Evolutionary conservation across 2,888 invertebrate genomes (phyloP), one percentile per base, ranked within the genome.

Genomic region (Melanotus villosus): DNA sequence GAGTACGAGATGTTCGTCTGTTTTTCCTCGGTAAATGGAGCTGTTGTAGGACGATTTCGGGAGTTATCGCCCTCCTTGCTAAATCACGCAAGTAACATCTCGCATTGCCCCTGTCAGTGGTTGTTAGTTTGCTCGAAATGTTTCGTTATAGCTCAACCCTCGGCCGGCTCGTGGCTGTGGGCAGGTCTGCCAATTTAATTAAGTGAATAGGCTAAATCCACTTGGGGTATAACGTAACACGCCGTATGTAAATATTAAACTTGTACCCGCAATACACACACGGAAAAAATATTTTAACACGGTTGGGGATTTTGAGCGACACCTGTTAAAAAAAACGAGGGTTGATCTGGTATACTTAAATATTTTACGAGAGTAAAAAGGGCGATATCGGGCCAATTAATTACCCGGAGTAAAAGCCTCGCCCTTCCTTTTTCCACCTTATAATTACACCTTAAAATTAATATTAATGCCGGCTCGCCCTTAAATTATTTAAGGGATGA

Each of bases 121-220:
- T 47, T 47, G 59, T 47, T 60, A 60, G 59, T 50, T 62, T 62
- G 50, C 52, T 52, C 23, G 62, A 62, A 62, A 52, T 50, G 52
- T 47, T 60, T 23, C 50, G 52, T 52, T 60, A 34, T 21, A 14
- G 47, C 34, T 45, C 23, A 43, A 43, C 59, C 26, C 45, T 59
- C 34, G 16, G 43, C 32, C 45, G 10, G 30, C 16, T 26, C 2
- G 47, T 60, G 58, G 50, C 26, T 21, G 18, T 21, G 36, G 58
- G 30, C 23, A 62, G 38, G 21, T 36, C 62, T 19, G 19, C 62
- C 62, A 54, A 63, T 63, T 54, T 63, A 63, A 63, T 63, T 63
- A 63, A 36, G 34, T 30, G 50, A 52, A 50, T 50, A n/a, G 32
- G n/a, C 62, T 14, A 36, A 23, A 62, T 23, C 21, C 62, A 26